phyloP scores from a whole-genome alignment of 2,888 invertebrate species.

The Bellardia pandia region DNA sequence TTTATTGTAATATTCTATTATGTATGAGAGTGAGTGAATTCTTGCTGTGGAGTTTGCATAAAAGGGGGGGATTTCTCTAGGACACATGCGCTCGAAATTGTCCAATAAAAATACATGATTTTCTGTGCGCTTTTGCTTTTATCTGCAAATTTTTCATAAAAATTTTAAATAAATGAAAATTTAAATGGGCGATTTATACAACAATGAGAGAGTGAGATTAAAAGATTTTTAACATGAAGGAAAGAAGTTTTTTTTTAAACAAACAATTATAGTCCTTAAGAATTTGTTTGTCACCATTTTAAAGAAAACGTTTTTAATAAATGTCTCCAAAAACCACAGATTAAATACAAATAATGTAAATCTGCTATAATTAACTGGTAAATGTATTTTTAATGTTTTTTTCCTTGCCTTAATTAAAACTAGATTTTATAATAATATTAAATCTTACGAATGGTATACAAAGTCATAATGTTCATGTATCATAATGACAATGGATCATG shows the following conservation, averaged over 20 bases:
- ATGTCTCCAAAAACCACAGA: too few relatives aligned
- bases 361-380: too few relatives aligned
- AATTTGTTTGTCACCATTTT: too few relatives aligned
- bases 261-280: too few relatives aligned
- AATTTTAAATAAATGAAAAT: conserved; percentile 64
- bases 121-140: conserved; percentile 61
- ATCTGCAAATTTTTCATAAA: conserved; percentile 66
- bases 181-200: conserved; percentile 36
- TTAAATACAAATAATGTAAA: too few relatives aligned
- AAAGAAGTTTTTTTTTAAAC: not conserved
- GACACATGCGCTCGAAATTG: conserved; percentile 72
- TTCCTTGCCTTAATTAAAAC: too few relatives aligned
- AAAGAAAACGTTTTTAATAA: too few relatives aligned
- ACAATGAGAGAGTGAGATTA: not conserved
- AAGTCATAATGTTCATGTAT: too few relatives aligned
- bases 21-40: conserved; percentile 28
- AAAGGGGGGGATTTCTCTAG: conserved; percentile 63
- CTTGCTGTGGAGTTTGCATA: conserved; percentile 57
- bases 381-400: too few relatives aligned
- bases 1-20: conserved; percentile 64
- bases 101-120: conserved; percentile 71
- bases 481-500: too few relatives aligned
- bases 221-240: not conserved
- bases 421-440: too few relatives aligned
- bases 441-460: too few relatives aligned